A percentile compares a stretch with the other conserved stretches of the same genome.
These are phyloP conservation scores for Campylomormyrus numenius DNA, from an alignment of 2,113 vertebrate species.

Conservation along the genomic window DNA sequence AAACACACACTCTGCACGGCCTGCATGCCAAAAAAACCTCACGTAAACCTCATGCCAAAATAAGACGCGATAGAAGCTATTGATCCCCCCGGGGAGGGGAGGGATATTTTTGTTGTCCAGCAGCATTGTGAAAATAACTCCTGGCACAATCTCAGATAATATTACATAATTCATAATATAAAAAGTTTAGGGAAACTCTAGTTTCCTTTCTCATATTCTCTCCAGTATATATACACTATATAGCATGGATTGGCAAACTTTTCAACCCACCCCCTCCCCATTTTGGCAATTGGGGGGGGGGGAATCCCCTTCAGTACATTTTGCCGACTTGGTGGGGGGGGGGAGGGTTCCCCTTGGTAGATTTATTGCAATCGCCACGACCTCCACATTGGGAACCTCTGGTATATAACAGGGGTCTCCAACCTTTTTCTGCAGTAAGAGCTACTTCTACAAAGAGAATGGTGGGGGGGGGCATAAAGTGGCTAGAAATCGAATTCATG, in stretches of 20 bases:
- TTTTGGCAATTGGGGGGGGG: not conserved
- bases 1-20: not conserved
- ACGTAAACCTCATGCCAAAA: not conserved
- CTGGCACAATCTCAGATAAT: not conserved
- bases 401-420: not conserved
- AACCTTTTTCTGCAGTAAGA: not conserved
- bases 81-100: not conserved
- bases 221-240: not conserved
- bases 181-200: not conserved
- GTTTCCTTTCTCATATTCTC: not conserved
- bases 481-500: not conserved
- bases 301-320: not conserved
- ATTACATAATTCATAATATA: not conserved
- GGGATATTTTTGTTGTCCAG: not conserved
- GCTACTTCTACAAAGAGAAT: too few relatives aligned
- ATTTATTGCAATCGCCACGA: not conserved
- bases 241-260: not conserved
- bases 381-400: not conserved
- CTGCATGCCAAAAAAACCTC: not conserved
- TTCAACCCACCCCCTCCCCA: not conserved
- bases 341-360: not conserved
- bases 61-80: not conserved
- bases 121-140: not conserved
- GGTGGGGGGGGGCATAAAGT: too few relatives aligned
- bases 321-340: not conserved